A percentile compares a stretch with the other conserved stretches of the same genome.
Conservation (phyloP, 2,113 vertebrate genomes). For the Apodemus speciosus region DNA sequence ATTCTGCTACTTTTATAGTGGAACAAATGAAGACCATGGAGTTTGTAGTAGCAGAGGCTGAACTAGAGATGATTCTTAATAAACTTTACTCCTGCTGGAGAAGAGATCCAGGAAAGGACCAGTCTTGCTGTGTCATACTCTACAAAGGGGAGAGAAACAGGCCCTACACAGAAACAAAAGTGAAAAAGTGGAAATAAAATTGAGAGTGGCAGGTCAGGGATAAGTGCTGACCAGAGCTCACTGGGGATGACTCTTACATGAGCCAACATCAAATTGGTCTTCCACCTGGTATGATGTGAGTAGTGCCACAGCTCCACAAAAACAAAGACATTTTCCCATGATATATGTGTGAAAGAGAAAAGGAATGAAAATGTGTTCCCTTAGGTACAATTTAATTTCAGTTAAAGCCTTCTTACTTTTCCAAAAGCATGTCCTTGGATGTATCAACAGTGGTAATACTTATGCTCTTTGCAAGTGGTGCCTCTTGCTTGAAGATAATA, state of each 20-base stretch:
- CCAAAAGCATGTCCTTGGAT: background rate
- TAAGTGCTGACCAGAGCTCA: accelerated
- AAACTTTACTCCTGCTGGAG: accelerated
- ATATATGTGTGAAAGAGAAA: background rate
- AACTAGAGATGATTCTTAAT: background rate
- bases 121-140: background rate
- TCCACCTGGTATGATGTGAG: accelerated
- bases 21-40: background rate
- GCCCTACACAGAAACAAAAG: background rate
- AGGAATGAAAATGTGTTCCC: background rate
- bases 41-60: background rate
- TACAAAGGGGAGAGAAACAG: background rate
- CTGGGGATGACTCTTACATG: background rate
- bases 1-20: background rate
- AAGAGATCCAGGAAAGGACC: background rate
- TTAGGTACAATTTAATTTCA: background rate
- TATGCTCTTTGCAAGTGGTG: background rate
- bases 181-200: background rate
- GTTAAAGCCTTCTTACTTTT: background rate
- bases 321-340: background rate
- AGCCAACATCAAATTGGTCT: background rate
- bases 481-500: background rate
- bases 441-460: background rate
- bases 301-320: background rate
- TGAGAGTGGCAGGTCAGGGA: background rate